Conservation (phyloP, 1,140 invertebrate species). For the Cyclargus thomasi region DNA sequence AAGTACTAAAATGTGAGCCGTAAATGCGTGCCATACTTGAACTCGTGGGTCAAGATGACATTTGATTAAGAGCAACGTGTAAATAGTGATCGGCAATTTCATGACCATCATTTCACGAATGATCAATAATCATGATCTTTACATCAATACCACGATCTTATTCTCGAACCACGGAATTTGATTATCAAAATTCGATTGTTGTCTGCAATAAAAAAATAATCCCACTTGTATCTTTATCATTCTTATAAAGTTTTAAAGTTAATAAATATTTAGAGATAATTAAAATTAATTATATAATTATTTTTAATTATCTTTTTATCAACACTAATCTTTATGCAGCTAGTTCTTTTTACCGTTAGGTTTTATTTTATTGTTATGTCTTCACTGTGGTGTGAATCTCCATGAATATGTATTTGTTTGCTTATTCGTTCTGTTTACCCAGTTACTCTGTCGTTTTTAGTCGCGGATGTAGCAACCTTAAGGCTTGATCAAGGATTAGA, state of each 20-base stretch:
- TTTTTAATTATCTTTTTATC: neutral
- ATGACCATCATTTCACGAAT: neutral
- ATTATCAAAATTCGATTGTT: neutral
- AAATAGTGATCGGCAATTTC: neutral
- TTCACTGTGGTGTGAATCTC: neutral
- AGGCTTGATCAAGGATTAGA: neutral
- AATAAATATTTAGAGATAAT: no score
- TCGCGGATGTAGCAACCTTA: neutral
- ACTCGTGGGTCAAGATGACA: neutral
- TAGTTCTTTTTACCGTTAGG: neutral
- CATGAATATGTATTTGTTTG: neutral
- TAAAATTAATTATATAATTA: no score
- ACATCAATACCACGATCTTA: no score
- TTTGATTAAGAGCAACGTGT: neutral
- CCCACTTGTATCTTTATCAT: no score
- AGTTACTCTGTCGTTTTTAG: neutral
- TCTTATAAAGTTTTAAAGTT: no score
- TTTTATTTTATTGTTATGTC: neutral
- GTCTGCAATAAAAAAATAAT: no score
- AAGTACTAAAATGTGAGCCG: neutral
- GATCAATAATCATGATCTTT: neutral
- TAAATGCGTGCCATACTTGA: conserved; percentile 5
- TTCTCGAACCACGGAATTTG: neutral
- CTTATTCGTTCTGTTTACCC: neutral
- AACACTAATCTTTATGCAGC: neutral